A percentile compares a stretch with the other conserved stretches of the same genome.
Conservation (phyloP, 2,797 vertebrate species). For the Chelidonichthys spinosus region DNA sequence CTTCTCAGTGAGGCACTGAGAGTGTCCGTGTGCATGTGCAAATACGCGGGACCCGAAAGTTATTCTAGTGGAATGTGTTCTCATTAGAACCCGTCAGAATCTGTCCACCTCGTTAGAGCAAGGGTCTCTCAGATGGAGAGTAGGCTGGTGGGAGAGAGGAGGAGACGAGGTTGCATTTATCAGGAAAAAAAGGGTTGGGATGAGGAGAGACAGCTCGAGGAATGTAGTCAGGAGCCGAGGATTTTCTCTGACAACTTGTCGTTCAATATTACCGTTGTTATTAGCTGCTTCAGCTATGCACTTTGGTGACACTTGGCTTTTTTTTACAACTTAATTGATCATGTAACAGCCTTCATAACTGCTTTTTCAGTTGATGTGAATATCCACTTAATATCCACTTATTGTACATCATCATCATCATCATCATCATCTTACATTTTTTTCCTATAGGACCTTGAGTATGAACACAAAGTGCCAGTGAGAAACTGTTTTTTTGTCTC, state of each 20-base stretch:
- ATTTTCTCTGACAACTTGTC: slow-evolving; percentile 53
- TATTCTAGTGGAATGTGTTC: slow-evolving; percentile 77
- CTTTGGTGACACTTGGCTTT: background rate
- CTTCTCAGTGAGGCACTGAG: background rate
- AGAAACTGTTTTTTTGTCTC: no score
- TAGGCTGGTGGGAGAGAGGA: slow-evolving; percentile 27
- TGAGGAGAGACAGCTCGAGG: slow-evolving; percentile 50
- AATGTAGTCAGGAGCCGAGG: slow-evolving; percentile 27
- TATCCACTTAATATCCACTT: slow-evolving; percentile 17
- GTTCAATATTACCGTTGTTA: slow-evolving; percentile 52
- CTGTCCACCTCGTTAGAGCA: slow-evolving; percentile 57
- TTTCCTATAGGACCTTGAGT: background rate
- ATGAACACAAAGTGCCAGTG: background rate
- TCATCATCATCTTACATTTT: background rate
- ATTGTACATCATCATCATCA: background rate
- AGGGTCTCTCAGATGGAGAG: slow-evolving; percentile 40
- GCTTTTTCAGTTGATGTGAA: slow-evolving; percentile 8
- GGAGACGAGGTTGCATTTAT: slow-evolving; percentile 35
- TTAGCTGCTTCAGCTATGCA: slow-evolving; percentile 32
- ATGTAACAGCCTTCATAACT: background rate
- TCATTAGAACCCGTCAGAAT: slow-evolving; percentile 68
- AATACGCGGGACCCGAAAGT: slow-evolving; percentile 51
- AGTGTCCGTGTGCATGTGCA: slow-evolving; percentile 3
- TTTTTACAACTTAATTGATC: slow-evolving; percentile 27
- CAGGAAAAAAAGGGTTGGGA: slow-evolving; percentile 48